phyloP scores from a whole-genome alignment of 2,113 vertebrate species.

The Catagonus wagneri region DNA sequence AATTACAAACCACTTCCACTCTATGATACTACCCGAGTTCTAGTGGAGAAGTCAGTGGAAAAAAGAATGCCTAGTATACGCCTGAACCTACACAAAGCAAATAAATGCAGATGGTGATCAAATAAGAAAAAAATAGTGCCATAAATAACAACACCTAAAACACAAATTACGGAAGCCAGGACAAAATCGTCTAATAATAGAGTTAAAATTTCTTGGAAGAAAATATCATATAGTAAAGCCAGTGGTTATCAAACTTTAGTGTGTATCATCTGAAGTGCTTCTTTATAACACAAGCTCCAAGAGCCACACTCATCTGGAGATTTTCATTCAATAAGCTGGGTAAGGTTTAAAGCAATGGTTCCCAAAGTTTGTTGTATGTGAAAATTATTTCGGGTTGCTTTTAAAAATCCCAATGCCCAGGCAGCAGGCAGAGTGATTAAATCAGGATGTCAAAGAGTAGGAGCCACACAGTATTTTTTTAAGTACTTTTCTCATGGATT shows the following conservation, averaged over 20 bases:
- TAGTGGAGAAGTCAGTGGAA: background rate
- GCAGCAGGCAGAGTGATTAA: background rate
- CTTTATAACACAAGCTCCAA: background rate
- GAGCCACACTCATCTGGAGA: background rate
- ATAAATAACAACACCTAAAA: background rate
- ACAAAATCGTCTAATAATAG: background rate
- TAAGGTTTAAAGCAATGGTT: background rate
- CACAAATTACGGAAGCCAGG: background rate
- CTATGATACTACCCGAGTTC: background rate
- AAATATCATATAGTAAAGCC: background rate
- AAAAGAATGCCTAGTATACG: background rate
- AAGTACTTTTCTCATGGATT: slow-evolving; percentile 27
- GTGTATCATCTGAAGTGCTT: background rate
- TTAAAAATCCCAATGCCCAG: background rate
- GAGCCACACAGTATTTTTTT: background rate
- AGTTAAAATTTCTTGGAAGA: background rate
- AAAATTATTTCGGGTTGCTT: background rate
- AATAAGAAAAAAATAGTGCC: background rate
- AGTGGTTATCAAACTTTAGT: background rate
- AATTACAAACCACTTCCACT: background rate
- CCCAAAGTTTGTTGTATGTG: background rate
- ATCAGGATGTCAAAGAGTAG: background rate
- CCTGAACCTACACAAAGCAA: background rate
- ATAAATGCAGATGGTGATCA: background rate
- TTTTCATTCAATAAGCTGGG: background rate